These are phyloP conservation scores for Bovichtus diacanthus DNA, from an alignment of 2,797 vertebrate genomes.

Conservation along the genomic window DNA sequence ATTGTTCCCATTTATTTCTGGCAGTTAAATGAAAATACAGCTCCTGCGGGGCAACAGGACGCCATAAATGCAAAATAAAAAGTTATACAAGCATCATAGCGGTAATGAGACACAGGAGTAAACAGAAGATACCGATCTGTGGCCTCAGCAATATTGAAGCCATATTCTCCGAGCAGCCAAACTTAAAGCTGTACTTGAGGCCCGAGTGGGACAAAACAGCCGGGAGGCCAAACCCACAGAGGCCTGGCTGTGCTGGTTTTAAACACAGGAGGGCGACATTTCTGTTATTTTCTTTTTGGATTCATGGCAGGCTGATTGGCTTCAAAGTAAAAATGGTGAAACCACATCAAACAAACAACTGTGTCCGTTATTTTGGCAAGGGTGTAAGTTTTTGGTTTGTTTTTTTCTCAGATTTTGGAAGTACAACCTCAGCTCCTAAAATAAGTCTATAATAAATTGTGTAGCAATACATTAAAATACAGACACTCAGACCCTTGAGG, in stretches of 20 bases:
- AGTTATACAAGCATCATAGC: constrained; percentile 52
- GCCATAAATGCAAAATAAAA: constrained; percentile 55
- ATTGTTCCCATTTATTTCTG: constrained; percentile 50
- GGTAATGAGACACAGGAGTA: constrained; percentile 37
- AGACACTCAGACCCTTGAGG: too few species aligned
- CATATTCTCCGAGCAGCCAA: constrained; percentile 25
- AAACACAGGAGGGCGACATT: constrained; percentile 61
- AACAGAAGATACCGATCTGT: constrained; percentile 60
- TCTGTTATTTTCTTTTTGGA: constrained; percentile 6
- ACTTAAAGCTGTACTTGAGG: constrained; percentile 31
- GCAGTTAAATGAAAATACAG: constrained; percentile 51
- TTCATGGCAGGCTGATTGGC: background rate
- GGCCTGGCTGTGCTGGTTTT: constrained; percentile 23
- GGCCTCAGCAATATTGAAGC: constrained; percentile 52
- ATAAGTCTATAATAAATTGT: too few species aligned
- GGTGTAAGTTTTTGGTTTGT: too few species aligned
- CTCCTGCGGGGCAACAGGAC: constrained; percentile 43
- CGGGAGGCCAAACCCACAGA: constrained; percentile 52
- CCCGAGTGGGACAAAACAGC: constrained; percentile 42
- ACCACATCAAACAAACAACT: too few species aligned
- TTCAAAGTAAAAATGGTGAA: background rate
- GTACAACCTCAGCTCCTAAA: too few species aligned
- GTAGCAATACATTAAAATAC: too few species aligned
- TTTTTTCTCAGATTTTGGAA: too few species aligned
- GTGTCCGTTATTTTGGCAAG: too few species aligned